Base-by-base conservation (phyloP, 2,888 invertebrate genomes). In the Zele albiditarsus region DNA sequence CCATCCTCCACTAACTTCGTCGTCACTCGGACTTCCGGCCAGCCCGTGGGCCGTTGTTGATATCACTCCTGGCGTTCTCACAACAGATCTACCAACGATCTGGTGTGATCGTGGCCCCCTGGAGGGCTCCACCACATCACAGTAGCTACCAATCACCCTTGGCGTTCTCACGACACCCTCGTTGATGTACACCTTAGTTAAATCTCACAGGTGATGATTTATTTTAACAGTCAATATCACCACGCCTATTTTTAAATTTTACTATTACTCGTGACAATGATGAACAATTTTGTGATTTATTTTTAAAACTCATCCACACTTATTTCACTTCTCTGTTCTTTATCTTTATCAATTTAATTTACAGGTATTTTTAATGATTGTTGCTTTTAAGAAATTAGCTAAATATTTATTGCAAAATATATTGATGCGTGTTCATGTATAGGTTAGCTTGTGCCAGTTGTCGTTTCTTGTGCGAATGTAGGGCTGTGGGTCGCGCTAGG, bases 11-110 rank as follows among this genome's bases (percentile, higher is more conserved):
- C 74, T 58, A 75, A 78, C 78, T 79, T 85, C 87, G 80, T 82
- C 85, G 79, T 86, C 87, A 81, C 82, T 85, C 79, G 85, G 83
- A 84, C 84, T 86, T 75, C 84, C 84, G 84, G 90, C 90, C 91
- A 91, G 91, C 90, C 91, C 91, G 91, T 91, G 86, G 82, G 85
- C 83, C 85, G 78, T 77, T 85, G 78, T 78, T 62, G 71, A 65
- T 60, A 71, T 82, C 80, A 84, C 84, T 81, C 84, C 86, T 82
- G 87, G 85, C 76, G 86, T 84, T 85, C 87, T 89, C 89, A 89
- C 87, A 84, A 86, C 84, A 69, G 76, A 78, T 60, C 74, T 68
- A 62, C 66, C 73, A 60, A 81, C 77, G 83, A 80, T 82, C 82
- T 83, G 82, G 84, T 84, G 65, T 77, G 77, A 77, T 79, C 79